A percentile compares a stretch with the other conserved stretches of the same genome.
Conservation (phyloP, 2,113 vertebrate genomes). For the Dasyornis broadbenti region DNA sequence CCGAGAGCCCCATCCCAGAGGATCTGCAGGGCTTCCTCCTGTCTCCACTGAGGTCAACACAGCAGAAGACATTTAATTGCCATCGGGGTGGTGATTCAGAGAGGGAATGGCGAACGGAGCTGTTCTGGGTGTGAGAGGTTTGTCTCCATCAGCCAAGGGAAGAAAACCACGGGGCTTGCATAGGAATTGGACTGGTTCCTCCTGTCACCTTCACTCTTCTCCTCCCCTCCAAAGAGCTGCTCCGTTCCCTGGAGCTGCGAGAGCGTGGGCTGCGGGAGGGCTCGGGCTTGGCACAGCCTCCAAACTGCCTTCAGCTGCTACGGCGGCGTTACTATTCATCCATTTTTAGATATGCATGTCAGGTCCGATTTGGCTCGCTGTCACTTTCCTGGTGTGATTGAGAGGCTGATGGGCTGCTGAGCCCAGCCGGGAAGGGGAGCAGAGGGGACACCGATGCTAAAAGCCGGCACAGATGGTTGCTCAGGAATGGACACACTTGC, state of each 20-base stretch:
- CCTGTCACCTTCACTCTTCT: constrained; percentile 4
- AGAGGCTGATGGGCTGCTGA: not conserved
- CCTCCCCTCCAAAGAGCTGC: not conserved
- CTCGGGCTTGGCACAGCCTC: constrained; percentile 17
- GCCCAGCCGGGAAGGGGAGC: not conserved
- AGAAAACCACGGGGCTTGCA: not conserved
- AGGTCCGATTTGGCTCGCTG: not conserved
- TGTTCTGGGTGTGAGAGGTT: not conserved
- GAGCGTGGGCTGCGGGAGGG: constrained; percentile 41
- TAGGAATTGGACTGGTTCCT: not conserved
- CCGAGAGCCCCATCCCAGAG: not conserved
- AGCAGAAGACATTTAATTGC: not conserved
- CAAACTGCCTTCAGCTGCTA: constrained; percentile 44
- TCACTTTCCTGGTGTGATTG: not conserved
- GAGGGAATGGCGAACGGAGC: not conserved
- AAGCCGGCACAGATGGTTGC: not conserved
- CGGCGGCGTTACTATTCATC: constrained; percentile 27
- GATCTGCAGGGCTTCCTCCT: not conserved
- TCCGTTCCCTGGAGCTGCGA: not conserved
- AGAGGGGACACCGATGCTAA: not conserved
- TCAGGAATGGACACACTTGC: not conserved
- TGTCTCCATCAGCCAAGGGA: not conserved
- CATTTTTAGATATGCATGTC: not conserved
- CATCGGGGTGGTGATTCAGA: not conserved
- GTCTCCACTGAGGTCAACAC: not conserved